phyloP scores from a whole-genome alignment of 2,888 invertebrate species.

The Craniophora ligustri region DNA sequence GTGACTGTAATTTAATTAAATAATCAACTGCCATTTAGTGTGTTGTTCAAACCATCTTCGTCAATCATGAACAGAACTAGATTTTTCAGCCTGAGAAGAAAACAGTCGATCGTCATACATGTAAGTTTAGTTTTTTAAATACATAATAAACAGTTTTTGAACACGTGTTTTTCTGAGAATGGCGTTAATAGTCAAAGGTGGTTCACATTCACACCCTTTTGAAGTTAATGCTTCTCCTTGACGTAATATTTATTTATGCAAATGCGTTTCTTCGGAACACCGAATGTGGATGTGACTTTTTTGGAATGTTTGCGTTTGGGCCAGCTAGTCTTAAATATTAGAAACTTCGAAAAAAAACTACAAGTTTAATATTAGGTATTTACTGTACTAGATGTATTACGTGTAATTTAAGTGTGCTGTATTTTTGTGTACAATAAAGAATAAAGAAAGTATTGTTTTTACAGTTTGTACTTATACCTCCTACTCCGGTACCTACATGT shows the following conservation, averaged over 20 bases:
- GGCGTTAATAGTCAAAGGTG: conserved; percentile 33
- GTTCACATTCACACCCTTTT: conserved; percentile 46
- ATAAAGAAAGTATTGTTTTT: no score
- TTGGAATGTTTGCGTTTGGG: conserved; percentile 27
- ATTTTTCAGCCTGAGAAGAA: conserved; percentile 46
- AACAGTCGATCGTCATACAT: conserved; percentile 28
- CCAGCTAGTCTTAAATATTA: neutral
- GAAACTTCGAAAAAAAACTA: neutral
- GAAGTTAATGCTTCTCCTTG: conserved; percentile 46
- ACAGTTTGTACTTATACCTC: no score
- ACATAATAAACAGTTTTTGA: conserved; percentile 29
- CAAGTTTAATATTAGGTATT: no score
- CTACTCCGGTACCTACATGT: no score
- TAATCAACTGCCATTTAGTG: conserved; percentile 25
- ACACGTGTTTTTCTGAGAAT: conserved; percentile 36
- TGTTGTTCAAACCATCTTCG: conserved; percentile 1
- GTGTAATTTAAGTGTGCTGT: no score
- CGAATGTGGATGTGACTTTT: conserved; percentile 27
- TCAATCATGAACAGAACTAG: conserved; percentile 37
- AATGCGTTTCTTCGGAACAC: conserved; percentile 54
- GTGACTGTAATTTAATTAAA: conserved; percentile 33
- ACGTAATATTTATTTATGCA: conserved; percentile 54
- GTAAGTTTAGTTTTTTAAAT: conserved; percentile 44
- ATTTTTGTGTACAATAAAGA: neutral
- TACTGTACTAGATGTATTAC: no score